phyloP scores from a whole-genome alignment of 1,140 invertebrate genomes.

The Cryptotermes secundus region DNA sequence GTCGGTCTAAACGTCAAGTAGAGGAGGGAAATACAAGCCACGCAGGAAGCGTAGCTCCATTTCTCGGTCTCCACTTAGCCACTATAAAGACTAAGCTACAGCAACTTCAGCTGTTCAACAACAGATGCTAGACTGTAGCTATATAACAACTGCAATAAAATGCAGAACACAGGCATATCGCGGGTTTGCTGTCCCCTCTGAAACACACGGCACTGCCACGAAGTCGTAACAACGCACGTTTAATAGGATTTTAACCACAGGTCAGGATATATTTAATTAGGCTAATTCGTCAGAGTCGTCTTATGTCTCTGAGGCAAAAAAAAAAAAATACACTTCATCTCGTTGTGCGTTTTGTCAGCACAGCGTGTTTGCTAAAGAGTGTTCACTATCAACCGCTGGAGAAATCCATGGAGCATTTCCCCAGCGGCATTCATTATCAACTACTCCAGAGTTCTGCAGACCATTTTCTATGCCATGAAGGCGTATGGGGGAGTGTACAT shows the following conservation, averaged over 20 bases:
- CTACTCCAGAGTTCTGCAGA: no score
- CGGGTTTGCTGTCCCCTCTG: not conserved
- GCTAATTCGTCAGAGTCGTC: not conserved
- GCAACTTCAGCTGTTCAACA: no score
- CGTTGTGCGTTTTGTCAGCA: not conserved
- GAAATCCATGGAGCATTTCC: no score
- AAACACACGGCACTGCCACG: not conserved
- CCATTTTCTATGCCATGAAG: no score
- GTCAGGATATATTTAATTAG: not conserved
- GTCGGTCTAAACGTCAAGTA: no score
- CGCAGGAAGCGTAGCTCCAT: no score
- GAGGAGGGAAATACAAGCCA: no score
- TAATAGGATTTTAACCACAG: slow-evolving; percentile 1
- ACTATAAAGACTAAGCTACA: no score
- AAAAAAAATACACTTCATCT: not conserved
- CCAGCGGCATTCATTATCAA: no score
- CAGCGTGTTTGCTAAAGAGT: not conserved
- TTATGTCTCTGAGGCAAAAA: not conserved
- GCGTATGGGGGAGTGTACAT: no score
- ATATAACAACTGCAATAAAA: not conserved
- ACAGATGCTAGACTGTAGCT: not conserved
- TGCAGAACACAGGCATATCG: not conserved
- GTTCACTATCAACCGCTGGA: not conserved
- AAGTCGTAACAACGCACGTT: not conserved
- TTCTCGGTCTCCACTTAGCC: no score